Evolutionary conservation across 2,113 vertebrate genomes (phyloP), one percentile per base, ranked within the genome.

Genomic region (Callipepla squamata): DNA sequence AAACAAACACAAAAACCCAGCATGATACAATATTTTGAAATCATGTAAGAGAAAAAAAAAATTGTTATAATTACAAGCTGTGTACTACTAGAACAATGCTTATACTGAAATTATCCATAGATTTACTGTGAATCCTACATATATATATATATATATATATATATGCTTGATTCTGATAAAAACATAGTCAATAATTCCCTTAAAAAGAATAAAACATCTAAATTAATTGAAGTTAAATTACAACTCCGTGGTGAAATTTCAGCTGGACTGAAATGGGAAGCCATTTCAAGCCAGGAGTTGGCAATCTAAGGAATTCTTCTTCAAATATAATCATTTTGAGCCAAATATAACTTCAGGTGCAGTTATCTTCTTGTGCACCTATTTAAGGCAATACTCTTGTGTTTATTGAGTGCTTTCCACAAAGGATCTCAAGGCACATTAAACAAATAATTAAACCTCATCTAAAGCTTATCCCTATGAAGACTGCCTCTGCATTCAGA

Each of bases 151-250:
- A 74, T 88, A 62, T 16, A 92, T 89, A 90, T 82, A 80, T 42
- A 83, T 44, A 13, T 74, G 73, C 73, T 80, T 86, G 44, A 90
- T 90, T 86, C 77, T 93, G 90, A 90, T 81, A 93, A 96, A 96
- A 95, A n/a, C 7, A 32, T n/a, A 79, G 66, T 59, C 51, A 94
- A 68, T 93, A 91, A 96, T 91, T 96, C 47, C 47, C 63, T 94
- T 81, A 23, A 81, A 95, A 91, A 80, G 38, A 68, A 58, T 18
- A 92, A 81, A 90, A 79, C 26, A 6, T 72, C 83, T 94, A 94
- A 95, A 96, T 95, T 94, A 96, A 73, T 62, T 90, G 51, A 92
- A 78, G 14, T 84, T 92, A 90, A 93, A 94, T 90, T 93, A 89
- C 63, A 80, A 44, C 61, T 85, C 75, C 2, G 1, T 78, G 65